Conservation (phyloP, 1,140 invertebrate species). For the Periplaneta americana region DNA sequence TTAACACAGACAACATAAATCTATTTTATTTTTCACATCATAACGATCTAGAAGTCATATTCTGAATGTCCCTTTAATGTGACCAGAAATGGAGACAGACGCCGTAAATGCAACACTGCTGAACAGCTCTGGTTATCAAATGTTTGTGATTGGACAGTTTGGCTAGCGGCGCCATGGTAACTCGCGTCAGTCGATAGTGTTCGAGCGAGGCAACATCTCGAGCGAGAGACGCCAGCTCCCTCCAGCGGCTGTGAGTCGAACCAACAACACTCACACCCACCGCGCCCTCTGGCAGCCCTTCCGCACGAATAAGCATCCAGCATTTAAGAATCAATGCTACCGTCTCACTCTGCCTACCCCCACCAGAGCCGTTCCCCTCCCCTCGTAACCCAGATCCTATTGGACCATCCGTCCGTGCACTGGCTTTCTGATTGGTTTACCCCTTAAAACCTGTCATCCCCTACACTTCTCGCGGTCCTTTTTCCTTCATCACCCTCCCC, state of each 20-base stretch:
- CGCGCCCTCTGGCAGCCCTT: constrained; percentile 2
- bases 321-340: constrained; percentile 8
- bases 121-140: too few species aligned
- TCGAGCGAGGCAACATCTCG: not conserved
- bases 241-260: not conserved
- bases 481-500: not conserved
- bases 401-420: not conserved
- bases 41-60: too few species aligned
- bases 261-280: not conserved
- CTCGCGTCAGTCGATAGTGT: not conserved
- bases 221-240: not conserved
- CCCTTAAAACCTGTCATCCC: constrained; percentile 2
- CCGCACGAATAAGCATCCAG: constrained; percentile 7
- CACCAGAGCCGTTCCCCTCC: not conserved
- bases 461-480: not conserved
- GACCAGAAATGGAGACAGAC: too few species aligned
- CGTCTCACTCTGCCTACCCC: not conserved
- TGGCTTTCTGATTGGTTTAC: constrained; percentile 6
- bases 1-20: too few species aligned
- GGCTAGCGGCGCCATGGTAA: not conserved
- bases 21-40: too few species aligned
- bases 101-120: too few species aligned
- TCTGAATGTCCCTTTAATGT: too few species aligned
- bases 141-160: too few species aligned
- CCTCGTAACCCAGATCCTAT: not conserved